These are phyloP conservation scores for Lepilemur ruficaudatus DNA, from an alignment of 2,797 vertebrate genomes.

Conservation along the genomic window DNA sequence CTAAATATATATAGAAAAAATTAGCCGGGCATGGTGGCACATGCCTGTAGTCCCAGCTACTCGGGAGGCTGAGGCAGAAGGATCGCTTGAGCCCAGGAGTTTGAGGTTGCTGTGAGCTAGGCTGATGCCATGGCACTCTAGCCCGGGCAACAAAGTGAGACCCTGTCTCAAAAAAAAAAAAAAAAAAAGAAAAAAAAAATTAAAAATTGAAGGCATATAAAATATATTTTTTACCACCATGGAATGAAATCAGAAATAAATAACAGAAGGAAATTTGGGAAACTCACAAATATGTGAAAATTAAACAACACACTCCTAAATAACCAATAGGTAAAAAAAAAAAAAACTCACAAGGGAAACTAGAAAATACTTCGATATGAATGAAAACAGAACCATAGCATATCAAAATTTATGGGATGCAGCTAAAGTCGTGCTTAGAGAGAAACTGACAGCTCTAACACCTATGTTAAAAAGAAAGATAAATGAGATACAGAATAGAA, in stretches of 20 bases:
- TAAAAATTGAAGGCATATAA: not conserved
- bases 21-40: too few species aligned
- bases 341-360: slow-evolving; percentile 10
- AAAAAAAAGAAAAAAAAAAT: too few species aligned
- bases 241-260: slow-evolving; percentile 21
- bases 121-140: too few species aligned
- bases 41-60: too few species aligned
- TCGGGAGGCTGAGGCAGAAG: too few species aligned
- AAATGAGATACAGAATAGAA: slow-evolving; percentile 37
- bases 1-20: too few species aligned
- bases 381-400: not conserved
- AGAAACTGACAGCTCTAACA: not conserved
- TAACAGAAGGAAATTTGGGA: slow-evolving; percentile 17
- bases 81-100: too few species aligned
- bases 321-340: not conserved
- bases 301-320: slow-evolving; percentile 2
- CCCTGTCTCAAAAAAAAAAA: too few species aligned
- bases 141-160: too few species aligned
- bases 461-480: slow-evolving; percentile 9
- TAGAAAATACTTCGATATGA: slow-evolving; percentile 29
- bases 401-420: not conserved
- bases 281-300: slow-evolving; percentile 28
- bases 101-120: too few species aligned
- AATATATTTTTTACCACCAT: not conserved
- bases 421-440: not conserved